Evolutionary conservation across 2,797 vertebrate species (phyloP).

Genomic region (Tragopan temminckii): DNA sequence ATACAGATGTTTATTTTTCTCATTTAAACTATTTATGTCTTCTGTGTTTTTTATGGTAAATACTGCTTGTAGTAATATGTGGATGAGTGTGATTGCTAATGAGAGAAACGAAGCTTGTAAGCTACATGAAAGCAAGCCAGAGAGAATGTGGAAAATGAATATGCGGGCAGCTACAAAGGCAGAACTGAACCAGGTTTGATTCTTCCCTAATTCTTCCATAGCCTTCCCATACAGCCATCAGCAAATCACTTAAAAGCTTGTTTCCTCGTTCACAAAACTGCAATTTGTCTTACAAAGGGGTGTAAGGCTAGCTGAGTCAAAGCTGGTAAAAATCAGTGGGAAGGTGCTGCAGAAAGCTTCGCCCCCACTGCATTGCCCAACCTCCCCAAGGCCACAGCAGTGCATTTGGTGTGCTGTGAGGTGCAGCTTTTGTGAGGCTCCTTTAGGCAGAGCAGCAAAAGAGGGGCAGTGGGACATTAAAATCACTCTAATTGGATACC

Average conservation of each 20-base stretch:
- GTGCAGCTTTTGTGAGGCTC: rapidly evolving
- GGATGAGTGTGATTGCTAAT: slow-evolving; percentile 32
- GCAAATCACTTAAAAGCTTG: neutral
- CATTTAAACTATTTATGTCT: slow-evolving; percentile 38
- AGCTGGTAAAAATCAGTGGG: neutral
- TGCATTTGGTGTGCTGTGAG: neutral
- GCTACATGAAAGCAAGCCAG: neutral
- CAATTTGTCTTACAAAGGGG: neutral
- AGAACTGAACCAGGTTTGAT: neutral
- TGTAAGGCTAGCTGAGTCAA: slow-evolving; percentile 16
- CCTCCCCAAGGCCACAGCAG: rapidly evolving
- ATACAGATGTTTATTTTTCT: slow-evolving; percentile 74
- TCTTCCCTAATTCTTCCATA: neutral
- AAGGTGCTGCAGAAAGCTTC: neutral
- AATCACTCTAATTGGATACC: neutral
- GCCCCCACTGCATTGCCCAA: neutral
- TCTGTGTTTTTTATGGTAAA: slow-evolving; percentile 27
- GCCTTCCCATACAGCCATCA: neutral
- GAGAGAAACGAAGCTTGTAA: slow-evolving; percentile 30
- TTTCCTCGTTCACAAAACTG: slow-evolving; percentile 24
- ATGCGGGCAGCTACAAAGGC: slow-evolving; percentile 17
- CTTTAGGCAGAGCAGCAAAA: neutral
- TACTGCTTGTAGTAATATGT: slow-evolving; percentile 14
- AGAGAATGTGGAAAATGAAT: slow-evolving; percentile 9
- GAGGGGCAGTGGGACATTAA: neutral